These are phyloP conservation scores for Mesorhabditis sp. DNA, from an alignment of 2,888 invertebrate genomes.

Conservation along the genomic window DNA sequence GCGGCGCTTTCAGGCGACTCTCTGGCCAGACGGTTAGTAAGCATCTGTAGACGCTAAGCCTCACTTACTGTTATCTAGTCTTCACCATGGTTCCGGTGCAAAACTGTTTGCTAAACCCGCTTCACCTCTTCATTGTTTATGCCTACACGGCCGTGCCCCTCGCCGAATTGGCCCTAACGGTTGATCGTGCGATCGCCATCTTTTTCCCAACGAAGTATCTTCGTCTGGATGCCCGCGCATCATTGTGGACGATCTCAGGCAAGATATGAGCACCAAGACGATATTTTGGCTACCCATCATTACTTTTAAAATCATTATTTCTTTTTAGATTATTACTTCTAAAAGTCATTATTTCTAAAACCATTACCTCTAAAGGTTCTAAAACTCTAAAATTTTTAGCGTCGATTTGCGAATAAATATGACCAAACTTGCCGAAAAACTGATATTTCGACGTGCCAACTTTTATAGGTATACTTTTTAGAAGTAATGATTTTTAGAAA, in stretches of 20 bases:
- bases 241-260: background rate
- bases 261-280: too few relatives aligned
- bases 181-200: background rate
- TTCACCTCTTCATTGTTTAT: constrained; percentile 1
- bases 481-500: too few relatives aligned
- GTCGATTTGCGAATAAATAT: too few relatives aligned
- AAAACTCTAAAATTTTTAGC: too few relatives aligned
- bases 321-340: too few relatives aligned
- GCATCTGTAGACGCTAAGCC: background rate
- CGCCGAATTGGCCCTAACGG: constrained; percentile 2
- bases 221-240: background rate
- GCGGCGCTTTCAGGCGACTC: background rate
- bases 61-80: background rate
- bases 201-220: background rate
- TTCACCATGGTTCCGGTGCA: background rate
- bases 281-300: too few relatives aligned
- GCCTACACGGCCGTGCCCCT: background rate
- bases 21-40: background rate
- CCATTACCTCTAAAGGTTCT: too few relatives aligned
- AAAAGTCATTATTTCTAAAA: too few relatives aligned
- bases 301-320: too few relatives aligned
- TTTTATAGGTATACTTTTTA: too few relatives aligned
- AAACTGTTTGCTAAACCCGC: background rate
- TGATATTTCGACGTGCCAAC: too few relatives aligned
- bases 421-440: too few relatives aligned